Percentiles rank a stretch among this genome's conserved stretches.
phyloP scores from a whole-genome alignment of 64 coral and sea anemone genomes.

The Montipora sp. region DNA sequence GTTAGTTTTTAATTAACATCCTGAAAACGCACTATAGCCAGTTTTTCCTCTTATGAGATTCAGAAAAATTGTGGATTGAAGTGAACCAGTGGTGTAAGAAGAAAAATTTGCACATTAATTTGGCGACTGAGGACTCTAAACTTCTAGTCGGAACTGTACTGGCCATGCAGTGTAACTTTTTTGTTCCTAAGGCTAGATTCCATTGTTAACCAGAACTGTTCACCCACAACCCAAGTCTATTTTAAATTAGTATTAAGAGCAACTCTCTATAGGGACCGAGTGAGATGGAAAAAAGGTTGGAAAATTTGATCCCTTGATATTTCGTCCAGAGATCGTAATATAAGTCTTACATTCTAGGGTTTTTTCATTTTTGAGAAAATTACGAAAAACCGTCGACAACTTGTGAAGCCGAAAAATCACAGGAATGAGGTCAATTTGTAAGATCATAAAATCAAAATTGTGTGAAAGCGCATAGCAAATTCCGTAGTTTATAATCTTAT shows the following conservation, averaged over 20 bases:
- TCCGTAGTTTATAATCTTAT: constrained; percentile 31
- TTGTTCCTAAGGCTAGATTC: too few species aligned
- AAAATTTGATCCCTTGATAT: constrained; percentile 16
- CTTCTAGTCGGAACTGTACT: too few species aligned
- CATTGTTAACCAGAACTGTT: too few species aligned
- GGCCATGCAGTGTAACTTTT: too few species aligned
- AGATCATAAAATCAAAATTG: constrained; percentile 31
- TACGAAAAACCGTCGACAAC: constrained; percentile 21
- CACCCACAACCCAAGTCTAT: too few species aligned
- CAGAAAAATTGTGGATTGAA: too few species aligned
- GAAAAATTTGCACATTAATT: too few species aligned
- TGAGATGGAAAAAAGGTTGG: constrained; percentile 7
- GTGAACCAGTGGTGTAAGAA: too few species aligned
- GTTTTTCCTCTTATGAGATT: too few species aligned
- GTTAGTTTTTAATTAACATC: background rate
- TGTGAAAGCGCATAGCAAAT: constrained; percentile 23
- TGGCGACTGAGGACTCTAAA: too few species aligned
- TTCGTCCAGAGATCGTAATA: constrained; percentile 36
- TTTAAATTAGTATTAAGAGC: background rate
- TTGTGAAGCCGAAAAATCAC: constrained; percentile 33
- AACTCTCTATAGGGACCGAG: background rate
- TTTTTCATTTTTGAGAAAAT: constrained; percentile 26
- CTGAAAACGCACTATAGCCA: background rate
- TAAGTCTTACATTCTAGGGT: constrained; percentile 18
- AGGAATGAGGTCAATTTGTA: constrained; percentile 28